phyloP scores from a whole-genome alignment of 2,113 vertebrate genomes.

The Rissa tridactyla region DNA sequence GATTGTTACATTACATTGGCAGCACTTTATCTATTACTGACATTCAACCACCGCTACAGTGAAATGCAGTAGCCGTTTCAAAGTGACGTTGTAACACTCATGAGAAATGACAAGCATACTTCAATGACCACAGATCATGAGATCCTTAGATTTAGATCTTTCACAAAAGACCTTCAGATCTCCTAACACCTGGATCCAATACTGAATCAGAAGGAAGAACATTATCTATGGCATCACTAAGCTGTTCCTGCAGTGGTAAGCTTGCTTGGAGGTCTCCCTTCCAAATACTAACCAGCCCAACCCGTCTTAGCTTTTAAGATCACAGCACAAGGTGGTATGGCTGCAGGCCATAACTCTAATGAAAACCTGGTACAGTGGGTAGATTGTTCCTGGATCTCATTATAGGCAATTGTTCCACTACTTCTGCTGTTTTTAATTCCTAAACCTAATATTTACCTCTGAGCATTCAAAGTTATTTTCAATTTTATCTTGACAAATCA shows the following conservation, averaged over 20 bases:
- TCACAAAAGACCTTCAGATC: neutral
- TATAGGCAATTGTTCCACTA: constrained; percentile 51
- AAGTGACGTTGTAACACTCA: neutral
- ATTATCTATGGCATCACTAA: constrained; percentile 29
- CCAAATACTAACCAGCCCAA: constrained; percentile 48
- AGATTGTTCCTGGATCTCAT: constrained; percentile 67
- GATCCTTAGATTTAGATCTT: neutral
- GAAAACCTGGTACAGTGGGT: constrained; percentile 63
- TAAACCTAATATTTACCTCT: constrained; percentile 58
- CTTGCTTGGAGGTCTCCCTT: constrained; percentile 57
- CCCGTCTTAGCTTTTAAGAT: constrained; percentile 35
- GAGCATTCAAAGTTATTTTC: constrained; percentile 64
- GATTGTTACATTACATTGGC: neutral
- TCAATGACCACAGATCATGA: neutral
- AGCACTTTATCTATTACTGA: neutral
- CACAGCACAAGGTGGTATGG: constrained; percentile 60
- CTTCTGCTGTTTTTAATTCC: constrained; percentile 53
- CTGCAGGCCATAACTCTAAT: constrained; percentile 66
- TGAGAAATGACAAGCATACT: neutral
- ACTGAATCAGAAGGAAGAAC: constrained; percentile 16
- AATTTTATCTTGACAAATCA: constrained; percentile 66
- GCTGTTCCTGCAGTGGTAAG: neutral
- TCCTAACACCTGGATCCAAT: constrained; percentile 23
- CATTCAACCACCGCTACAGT: neutral
- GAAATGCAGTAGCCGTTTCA: neutral